These are phyloP conservation scores for Pelodytes ibericus DNA, from an alignment of 2,797 vertebrate genomes.

Conservation along the genomic window DNA sequence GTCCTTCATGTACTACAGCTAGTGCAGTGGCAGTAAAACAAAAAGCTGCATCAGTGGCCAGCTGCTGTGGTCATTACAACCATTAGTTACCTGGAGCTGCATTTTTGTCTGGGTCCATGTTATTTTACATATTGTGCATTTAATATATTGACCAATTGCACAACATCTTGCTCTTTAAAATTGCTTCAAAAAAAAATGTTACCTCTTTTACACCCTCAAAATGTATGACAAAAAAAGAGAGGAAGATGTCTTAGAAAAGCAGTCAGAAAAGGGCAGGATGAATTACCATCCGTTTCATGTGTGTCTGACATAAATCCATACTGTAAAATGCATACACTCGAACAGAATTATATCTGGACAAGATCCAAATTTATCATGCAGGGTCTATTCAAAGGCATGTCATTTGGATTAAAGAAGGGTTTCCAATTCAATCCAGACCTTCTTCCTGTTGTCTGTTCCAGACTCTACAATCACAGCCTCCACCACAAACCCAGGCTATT, in stretches of 20 bases:
- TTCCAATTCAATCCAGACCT: background rate
- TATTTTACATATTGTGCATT: no score
- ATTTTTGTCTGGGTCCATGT: no score
- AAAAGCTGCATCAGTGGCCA: no score
- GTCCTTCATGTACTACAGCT: no score
- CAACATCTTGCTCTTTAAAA: no score
- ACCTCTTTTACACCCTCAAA: no score
- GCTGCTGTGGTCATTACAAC: no score
- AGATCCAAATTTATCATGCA: background rate
- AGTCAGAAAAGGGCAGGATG: background rate
- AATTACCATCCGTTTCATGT: background rate
- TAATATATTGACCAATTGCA: no score
- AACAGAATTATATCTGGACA: slow-evolving; percentile 1
- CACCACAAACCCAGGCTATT: slow-evolving; percentile 34
- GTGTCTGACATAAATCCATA: background rate
- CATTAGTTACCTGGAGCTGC: no score
- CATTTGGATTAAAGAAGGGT: background rate
- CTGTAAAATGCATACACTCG: fast-evolving
- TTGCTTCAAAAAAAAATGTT: no score
- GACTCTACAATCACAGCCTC: slow-evolving; percentile 22
- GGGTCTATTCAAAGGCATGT: slow-evolving; percentile 17
- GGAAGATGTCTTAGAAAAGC: background rate
- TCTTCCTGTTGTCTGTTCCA: slow-evolving; percentile 12
- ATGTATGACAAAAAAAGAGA: no score
- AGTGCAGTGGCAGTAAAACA: no score